Conservation (phyloP, 2,888 invertebrate genomes). For the Diogma glabrata region DNA sequence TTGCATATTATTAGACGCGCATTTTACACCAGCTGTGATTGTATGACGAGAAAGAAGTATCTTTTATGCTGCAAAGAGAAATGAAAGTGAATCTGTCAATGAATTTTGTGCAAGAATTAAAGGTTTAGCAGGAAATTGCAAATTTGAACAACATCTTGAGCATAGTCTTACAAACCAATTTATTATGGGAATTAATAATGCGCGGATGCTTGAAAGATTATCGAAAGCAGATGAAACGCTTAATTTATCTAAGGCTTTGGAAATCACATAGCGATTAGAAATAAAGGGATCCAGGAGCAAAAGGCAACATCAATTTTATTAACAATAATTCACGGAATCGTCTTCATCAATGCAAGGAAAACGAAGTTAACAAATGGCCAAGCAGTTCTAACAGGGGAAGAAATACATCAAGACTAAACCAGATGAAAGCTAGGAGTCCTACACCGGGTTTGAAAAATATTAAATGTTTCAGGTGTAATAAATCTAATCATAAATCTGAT, state of each 20-base stretch:
- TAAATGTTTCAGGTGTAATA: too few species aligned
- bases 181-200: neutral
- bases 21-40: too few species aligned
- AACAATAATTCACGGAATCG: too few species aligned
- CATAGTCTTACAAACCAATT: neutral
- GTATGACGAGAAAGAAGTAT: too few species aligned
- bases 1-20: too few species aligned
- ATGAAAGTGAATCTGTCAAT: neutral
- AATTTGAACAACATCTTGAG: neutral
- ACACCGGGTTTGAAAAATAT: neutral
- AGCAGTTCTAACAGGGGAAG: neutral
- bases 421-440: neutral
- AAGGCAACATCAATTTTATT: neutral
- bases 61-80: too few species aligned
- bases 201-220: neutral
- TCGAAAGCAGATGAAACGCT: neutral
- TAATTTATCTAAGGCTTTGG: neutral
- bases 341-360: too few species aligned
- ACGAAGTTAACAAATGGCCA: too few species aligned
- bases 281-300: neutral
- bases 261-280: neutral
- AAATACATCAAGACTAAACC: neutral
- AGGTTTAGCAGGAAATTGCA: neutral
- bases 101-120: neutral
- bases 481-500: too few species aligned